phyloP scores from a whole-genome alignment of 2,888 invertebrate species.

The Drosophila mimica region DNA sequence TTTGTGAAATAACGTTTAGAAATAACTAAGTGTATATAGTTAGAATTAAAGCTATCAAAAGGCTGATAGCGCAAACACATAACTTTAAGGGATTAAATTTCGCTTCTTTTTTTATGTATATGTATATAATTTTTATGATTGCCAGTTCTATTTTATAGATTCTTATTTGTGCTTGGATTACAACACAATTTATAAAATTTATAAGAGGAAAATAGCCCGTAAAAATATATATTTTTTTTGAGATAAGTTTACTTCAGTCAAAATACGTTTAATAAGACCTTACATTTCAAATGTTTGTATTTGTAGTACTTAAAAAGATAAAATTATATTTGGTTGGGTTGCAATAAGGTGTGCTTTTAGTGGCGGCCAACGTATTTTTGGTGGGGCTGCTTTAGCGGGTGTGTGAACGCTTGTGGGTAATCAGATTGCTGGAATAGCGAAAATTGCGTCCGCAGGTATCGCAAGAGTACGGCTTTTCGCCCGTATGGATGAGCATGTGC shows the following conservation, averaged over 20 bases:
- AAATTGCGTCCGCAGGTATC: constrained; percentile 82
- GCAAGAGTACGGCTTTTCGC: constrained; percentile 83
- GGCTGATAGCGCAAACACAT: too few relatives aligned
- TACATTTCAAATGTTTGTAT: not conserved
- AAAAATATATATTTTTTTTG: not conserved
- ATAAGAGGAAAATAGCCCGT: not conserved
- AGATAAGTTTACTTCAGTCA: not conserved
- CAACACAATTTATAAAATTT: not conserved
- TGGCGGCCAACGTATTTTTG: not conserved
- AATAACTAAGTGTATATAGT: too few relatives aligned
- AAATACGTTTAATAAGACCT: not conserved
- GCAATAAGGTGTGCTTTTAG: not conserved
- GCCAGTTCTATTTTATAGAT: not conserved
- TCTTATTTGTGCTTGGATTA: not conserved
- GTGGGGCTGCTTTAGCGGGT: constrained; percentile 37
- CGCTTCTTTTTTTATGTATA: not conserved
- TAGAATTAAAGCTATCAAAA: too few relatives aligned
- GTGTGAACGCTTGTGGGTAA: constrained; percentile 83
- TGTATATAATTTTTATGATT: not conserved
- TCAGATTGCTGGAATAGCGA: constrained; percentile 84
- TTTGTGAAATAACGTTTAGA: too few relatives aligned
- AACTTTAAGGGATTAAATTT: not conserved
- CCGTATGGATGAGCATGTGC: constrained; percentile 84
- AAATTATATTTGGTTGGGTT: constrained; percentile 7
- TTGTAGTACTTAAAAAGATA: not conserved